Conservation (phyloP, 2,113 vertebrate genomes). For the Nyctibius bracteatus region DNA sequence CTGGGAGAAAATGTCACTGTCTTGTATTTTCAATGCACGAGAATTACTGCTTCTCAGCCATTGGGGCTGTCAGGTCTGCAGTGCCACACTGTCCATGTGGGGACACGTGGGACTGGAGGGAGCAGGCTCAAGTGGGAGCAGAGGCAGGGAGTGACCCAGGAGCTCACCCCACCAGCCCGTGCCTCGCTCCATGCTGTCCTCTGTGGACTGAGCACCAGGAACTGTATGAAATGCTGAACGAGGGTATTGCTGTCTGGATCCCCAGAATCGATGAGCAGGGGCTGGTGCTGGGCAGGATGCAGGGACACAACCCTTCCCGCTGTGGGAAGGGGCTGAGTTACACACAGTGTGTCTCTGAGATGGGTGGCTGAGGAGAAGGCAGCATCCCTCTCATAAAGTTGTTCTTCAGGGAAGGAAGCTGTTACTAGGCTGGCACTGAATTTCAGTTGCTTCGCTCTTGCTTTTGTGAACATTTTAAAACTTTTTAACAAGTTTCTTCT, state of each 20-base stretch:
- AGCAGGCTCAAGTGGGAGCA: rapidly evolving
- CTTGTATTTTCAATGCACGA: background rate
- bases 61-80: rapidly evolving
- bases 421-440: background rate
- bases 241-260: background rate
- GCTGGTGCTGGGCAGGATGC: background rate
- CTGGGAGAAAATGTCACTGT: background rate
- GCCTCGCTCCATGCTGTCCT: background rate
- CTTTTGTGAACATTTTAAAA: background rate
- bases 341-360: background rate
- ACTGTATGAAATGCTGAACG: rapidly evolving
- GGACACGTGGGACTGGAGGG: background rate
- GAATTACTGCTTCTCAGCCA: background rate
- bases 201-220: background rate
- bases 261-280: background rate
- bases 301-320: rapidly evolving
- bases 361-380: background rate
- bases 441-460: background rate
- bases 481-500: background rate
- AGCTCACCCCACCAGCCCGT: background rate
- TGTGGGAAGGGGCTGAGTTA: background rate
- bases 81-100: rapidly evolving
- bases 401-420: background rate
- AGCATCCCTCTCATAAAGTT: background rate
- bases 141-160: background rate